Evolutionary conservation across 2,113 vertebrate species (phyloP).

Genomic region (Psittacula cyanocephala): DNA sequence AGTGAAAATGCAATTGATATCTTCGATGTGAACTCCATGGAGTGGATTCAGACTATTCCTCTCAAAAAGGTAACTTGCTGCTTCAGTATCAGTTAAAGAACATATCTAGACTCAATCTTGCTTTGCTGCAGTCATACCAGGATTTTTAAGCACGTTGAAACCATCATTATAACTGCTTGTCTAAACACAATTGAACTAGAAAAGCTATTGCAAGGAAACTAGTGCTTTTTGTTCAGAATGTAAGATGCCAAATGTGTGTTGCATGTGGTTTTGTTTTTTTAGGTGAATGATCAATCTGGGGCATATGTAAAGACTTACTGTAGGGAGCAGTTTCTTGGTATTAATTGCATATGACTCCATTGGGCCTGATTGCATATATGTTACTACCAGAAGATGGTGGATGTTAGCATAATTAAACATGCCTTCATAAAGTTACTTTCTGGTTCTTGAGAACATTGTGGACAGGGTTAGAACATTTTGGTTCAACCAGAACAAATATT

Average conservation of each 20-base stretch:
- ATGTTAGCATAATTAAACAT: neutral
- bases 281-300: neutral
- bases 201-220: neutral
- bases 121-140: neutral
- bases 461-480: neutral
- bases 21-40: constrained; percentile 97
- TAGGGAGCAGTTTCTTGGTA: neutral
- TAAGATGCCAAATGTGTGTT: neutral
- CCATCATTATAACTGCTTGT: neutral
- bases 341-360: neutral
- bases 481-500: neutral
- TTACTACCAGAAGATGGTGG: neutral
- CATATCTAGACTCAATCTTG: neutral
- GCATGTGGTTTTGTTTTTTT: neutral
- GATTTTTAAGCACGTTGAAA: neutral
- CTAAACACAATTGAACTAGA: neutral
- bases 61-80: constrained; percentile 91
- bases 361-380: neutral
- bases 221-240: neutral
- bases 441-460: neutral
- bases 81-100: neutral
- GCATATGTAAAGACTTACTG: neutral
- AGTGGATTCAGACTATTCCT: constrained; percentile 98
- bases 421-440: neutral
- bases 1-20: constrained; percentile 97